Evolutionary conservation across 2,113 vertebrate genomes (phyloP).

Genomic region (Carettochelys insculpta): DNA sequence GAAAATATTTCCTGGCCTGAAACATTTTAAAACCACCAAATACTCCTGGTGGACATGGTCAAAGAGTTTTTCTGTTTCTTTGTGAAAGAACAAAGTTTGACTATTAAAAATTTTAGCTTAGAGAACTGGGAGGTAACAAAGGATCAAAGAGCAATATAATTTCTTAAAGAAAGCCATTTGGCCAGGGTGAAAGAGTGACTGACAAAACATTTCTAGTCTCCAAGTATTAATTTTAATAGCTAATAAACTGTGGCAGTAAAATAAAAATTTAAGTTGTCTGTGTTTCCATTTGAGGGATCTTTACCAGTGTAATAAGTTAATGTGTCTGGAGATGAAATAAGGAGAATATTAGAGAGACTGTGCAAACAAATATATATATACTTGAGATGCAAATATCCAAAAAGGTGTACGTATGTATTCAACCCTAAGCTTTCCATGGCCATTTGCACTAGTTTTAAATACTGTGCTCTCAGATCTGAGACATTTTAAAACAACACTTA

Average conservation of each 20-base stretch:
- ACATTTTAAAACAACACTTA: not conserved
- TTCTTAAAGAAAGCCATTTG: not conserved
- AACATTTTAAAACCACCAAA: not conserved
- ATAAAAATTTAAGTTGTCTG: not conserved
- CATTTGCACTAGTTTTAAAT: not conserved
- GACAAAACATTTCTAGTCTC: not conserved
- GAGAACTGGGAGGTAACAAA: not conserved
- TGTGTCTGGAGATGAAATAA: not conserved
- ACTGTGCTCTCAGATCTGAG: not conserved
- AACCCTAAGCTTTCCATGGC: not conserved
- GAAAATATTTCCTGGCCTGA: not conserved
- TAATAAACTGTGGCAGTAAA: not conserved
- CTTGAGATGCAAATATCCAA: not conserved
- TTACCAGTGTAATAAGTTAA: not conserved
- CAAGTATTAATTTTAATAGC: not conserved
- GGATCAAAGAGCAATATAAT: not conserved
- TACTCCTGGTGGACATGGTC: not conserved
- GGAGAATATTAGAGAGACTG: not conserved
- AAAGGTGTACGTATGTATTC: not conserved
- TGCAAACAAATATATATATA: not conserved
- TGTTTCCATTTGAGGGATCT: not conserved
- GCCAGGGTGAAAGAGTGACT: not conserved
- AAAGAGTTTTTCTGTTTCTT: not conserved
- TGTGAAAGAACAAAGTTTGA: not conserved
- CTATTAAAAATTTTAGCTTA: not conserved